Evolutionary conservation across 2,797 vertebrate genomes (phyloP).

Genomic region (Zalophus californianus): DNA sequence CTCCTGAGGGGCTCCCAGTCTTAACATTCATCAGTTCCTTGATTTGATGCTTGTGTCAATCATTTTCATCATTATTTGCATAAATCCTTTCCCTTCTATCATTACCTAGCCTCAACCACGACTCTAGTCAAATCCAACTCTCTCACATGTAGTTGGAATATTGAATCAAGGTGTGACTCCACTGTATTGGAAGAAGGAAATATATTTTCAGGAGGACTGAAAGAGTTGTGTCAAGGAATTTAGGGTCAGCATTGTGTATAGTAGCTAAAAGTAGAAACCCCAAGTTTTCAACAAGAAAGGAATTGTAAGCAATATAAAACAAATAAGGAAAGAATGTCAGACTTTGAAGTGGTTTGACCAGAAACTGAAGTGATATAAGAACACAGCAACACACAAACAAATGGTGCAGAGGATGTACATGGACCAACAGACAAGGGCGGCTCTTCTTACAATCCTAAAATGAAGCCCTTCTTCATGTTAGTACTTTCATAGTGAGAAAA

Average conservation of each 20-base stretch:
- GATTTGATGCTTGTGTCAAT: background rate
- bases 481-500: background rate
- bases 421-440: background rate
- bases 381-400: background rate
- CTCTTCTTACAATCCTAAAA: background rate
- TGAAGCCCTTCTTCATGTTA: background rate
- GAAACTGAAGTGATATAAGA: background rate
- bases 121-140: background rate
- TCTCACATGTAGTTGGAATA: background rate
- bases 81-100: background rate
- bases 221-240: background rate
- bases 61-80: background rate
- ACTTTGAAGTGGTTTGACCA: background rate
- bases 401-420: no score
- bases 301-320: background rate
- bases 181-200: background rate
- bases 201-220: background rate
- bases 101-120: background rate
- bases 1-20: background rate
- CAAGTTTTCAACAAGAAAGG: background rate
- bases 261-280: background rate
- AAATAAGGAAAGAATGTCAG: background rate
- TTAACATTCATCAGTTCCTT: background rate
- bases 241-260: background rate
- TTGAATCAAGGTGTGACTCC: background rate